Evolutionary conservation across 2,113 vertebrate genomes (phyloP).

Genomic region (Lophura nycthemera): DNA sequence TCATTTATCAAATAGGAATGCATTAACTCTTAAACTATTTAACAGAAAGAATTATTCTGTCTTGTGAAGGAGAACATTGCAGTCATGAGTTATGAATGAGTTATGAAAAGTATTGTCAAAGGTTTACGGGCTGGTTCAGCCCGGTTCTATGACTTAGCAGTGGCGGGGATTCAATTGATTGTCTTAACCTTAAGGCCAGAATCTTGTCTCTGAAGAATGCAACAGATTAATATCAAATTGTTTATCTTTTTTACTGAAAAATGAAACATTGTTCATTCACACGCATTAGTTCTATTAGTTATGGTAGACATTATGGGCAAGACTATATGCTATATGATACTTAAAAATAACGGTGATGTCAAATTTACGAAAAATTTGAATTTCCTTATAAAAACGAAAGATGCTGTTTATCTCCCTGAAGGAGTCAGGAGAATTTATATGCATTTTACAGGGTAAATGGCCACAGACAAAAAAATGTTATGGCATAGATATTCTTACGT

Average conservation of each 20-base stretch:
- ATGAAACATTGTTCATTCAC: not conserved
- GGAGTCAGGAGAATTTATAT: not conserved
- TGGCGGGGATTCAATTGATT: not conserved
- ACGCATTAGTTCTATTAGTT: not conserved
- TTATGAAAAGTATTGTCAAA: not conserved
- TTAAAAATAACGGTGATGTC: not conserved
- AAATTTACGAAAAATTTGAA: not conserved
- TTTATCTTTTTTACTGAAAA: not conserved
- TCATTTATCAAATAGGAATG: not conserved
- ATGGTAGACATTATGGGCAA: not conserved
- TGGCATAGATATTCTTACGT: not conserved
- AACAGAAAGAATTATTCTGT: not conserved
- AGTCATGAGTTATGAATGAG: not conserved
- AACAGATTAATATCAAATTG: not conserved
- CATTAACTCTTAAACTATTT: not conserved
- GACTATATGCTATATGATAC: not conserved
- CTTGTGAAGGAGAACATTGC: not conserved
- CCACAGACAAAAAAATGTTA: not conserved
- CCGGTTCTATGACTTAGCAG: too few species aligned
- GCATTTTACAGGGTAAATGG: not conserved
- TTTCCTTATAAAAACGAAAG: not conserved
- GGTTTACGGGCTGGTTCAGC: too few species aligned
- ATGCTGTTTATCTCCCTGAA: not conserved
- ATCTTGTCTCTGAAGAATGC: not conserved
- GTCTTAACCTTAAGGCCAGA: not conserved